Conservation (phyloP, 2,797 vertebrate genomes). For the Intellagama lesueurii region DNA sequence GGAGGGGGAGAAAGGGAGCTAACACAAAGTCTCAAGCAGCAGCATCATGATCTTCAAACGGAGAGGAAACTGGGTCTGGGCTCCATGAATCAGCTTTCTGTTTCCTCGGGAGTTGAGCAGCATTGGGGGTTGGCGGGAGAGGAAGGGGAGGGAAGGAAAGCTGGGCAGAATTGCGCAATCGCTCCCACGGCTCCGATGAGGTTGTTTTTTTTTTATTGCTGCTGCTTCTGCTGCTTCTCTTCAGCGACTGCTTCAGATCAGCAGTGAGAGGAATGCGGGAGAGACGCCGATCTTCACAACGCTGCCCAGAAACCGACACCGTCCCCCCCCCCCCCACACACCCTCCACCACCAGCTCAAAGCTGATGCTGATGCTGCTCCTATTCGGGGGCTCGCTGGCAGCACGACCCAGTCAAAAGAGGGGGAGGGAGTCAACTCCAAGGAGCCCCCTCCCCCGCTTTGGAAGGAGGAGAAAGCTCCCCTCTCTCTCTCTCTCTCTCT, state of each 20-base stretch:
- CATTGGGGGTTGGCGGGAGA: not conserved
- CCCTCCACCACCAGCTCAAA: not conserved
- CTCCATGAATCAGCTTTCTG: slow-evolving; percentile 82
- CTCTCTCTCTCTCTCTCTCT: not conserved
- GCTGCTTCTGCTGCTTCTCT: not conserved
- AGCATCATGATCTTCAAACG: slow-evolving; percentile 71
- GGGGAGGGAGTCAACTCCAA: slow-evolving; percentile 32
- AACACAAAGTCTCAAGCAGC: slow-evolving; percentile 66
- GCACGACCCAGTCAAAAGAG: slow-evolving; percentile 37
- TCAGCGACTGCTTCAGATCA: slow-evolving; percentile 35
- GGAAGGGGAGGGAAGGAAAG: slow-evolving; percentile 10
- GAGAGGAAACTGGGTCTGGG: slow-evolving; percentile 64
- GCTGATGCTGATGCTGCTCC: slow-evolving; percentile 40
- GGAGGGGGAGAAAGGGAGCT: slow-evolving; percentile 51
- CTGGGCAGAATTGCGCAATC: slow-evolving; percentile 70
- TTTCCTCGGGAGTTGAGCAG: slow-evolving; percentile 61
- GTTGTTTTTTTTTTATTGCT: not conserved
- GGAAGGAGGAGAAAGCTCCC: slow-evolving; percentile 21
- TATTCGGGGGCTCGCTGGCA: slow-evolving; percentile 35
- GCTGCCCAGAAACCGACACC: slow-evolving; percentile 41
- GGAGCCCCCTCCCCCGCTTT: not conserved
- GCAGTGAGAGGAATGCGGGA: slow-evolving; percentile 40
- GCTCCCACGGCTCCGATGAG: slow-evolving; percentile 56
- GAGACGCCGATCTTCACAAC: slow-evolving; percentile 41
- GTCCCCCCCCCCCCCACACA: not conserved